phyloP scores from a whole-genome alignment of 2,113 vertebrate genomes.

The Rhinolophus sinicus region DNA sequence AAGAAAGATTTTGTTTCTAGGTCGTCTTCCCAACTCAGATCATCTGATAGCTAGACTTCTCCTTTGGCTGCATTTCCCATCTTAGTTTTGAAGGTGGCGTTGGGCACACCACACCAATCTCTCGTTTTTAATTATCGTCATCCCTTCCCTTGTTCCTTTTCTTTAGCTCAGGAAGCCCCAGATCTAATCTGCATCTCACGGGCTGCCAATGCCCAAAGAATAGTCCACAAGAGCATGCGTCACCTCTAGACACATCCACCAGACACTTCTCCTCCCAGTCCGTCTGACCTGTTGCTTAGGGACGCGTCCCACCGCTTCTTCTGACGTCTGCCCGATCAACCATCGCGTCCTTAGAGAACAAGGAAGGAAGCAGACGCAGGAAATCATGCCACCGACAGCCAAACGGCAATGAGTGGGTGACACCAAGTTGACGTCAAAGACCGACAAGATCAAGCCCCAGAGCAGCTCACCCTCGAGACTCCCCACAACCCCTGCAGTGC shows the following conservation, averaged over 20 bases:
- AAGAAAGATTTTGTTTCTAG: neutral
- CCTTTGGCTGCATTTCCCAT: neutral
- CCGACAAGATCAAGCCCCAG: neutral
- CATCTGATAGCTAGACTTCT: neutral
- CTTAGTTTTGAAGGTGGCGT: neutral
- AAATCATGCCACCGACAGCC: slow-evolving; percentile 66
- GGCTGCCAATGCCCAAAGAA: slow-evolving; percentile 40
- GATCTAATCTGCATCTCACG: neutral
- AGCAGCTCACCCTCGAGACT: neutral
- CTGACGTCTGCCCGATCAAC: neutral
- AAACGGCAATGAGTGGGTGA: slow-evolving; percentile 37
- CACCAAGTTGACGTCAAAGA: slow-evolving; percentile 65
- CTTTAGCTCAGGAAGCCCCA: slow-evolving; percentile 62
- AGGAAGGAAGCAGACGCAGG: neutral
- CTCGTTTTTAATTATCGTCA: neutral
- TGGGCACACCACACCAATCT: neutral
- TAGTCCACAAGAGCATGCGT: slow-evolving; percentile 26
- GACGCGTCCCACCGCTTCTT: neutral
- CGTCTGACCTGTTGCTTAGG: slow-evolving; percentile 3
- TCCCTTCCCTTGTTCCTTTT: neutral
- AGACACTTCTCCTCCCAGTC: neutral
- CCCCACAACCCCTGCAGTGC: neutral
- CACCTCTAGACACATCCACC: slow-evolving; percentile 14
- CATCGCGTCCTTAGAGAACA: neutral
- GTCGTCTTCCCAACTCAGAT: neutral